Evolutionary conservation across 2,113 vertebrate genomes (phyloP), one percentile per base, ranked within the genome.

Genomic region (Pimephales promelas): DNA sequence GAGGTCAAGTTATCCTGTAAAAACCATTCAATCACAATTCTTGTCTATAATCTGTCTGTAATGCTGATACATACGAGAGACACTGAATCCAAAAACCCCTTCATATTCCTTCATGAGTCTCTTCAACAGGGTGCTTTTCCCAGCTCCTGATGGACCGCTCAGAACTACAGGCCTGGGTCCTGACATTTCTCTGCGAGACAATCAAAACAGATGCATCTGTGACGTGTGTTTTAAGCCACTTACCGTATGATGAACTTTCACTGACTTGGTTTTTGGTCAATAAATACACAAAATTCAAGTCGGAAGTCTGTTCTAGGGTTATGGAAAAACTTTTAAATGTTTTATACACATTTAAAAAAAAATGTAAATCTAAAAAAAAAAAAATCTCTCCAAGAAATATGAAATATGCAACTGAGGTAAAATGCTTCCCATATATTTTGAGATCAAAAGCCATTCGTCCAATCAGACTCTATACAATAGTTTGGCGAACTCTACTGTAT

Each of bases 51-150:
- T 40, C 40, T 40, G 8, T 40, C 8, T 10, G 8, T 40, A 9
- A 40, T 9, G 40, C 40, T 40, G 40, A 40, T 16, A 95, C 98
- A 89, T 94, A 99, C 98, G 98, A 86, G 98, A 99, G 81, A 99
- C 96, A 0, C 97, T 98, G 94, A 99, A 98, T 87, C 98, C 98
- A 0, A 99, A 99, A 87, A 99, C 16, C 9, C 93, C 95, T 66
- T 95, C 93, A 0, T 96, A 95, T 3, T 99, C 97, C 70, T 95
- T 94, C 79, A 99, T 83, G 82, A 99, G 85, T 61, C 88, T 97
- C 93, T 97, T 99, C 82, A 99, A 88, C 83, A 99, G 92, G 2
- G 98, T 98, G 94, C 98, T 99, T 88, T 99, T 99, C 45, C 98
- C 98, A 0, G 97, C 97, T 1, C 98, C 98, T 0, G 98, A 99